These are phyloP conservation scores for Drosophila tani DNA, from an alignment of 1,140 invertebrate species.

Conservation along the genomic window DNA sequence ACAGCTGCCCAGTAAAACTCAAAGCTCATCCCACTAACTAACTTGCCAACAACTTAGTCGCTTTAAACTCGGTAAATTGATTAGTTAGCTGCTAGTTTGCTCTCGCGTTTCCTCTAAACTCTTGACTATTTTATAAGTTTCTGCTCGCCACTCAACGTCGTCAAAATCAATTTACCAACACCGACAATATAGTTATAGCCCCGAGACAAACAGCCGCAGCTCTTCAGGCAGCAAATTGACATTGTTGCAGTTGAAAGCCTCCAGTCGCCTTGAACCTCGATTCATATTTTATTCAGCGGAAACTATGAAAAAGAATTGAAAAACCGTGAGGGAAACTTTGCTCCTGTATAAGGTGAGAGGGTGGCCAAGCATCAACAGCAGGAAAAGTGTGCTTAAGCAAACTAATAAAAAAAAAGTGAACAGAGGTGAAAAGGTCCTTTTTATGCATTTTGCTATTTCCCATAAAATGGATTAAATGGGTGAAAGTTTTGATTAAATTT, in stretches of 20 bases:
- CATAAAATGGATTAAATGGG: constrained; percentile 13
- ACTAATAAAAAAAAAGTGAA: neutral
- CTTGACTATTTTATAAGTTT: constrained; percentile 42
- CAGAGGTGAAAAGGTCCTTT: constrained; percentile 18
- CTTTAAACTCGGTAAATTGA: constrained; percentile 21
- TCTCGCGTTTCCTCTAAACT: constrained; percentile 7
- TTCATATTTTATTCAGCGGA: constrained; percentile 61
- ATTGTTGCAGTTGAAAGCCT: constrained; percentile 53
- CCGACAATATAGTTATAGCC: constrained; percentile 36
- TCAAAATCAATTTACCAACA: constrained; percentile 50
- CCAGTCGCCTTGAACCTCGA: constrained; percentile 47
- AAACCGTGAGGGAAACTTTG: constrained; percentile 36
- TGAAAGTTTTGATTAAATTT: constrained; percentile 11
- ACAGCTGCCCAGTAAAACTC: neutral
- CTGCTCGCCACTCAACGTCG: constrained; percentile 10
- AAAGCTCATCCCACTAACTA: neutral
- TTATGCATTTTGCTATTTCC: constrained; percentile 32
- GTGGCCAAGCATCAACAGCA: constrained; percentile 4
- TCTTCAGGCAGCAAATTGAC: constrained; percentile 47
- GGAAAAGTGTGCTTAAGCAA: constrained; percentile 31
- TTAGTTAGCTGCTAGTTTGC: constrained; percentile 11
- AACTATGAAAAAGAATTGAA: constrained; percentile 24
- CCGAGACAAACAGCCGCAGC: constrained; percentile 32
- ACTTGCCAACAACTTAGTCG: neutral
- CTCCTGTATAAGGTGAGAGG: neutral